Conservation (phyloP, 2,797 vertebrate species). For the Capromys pilorides region DNA sequence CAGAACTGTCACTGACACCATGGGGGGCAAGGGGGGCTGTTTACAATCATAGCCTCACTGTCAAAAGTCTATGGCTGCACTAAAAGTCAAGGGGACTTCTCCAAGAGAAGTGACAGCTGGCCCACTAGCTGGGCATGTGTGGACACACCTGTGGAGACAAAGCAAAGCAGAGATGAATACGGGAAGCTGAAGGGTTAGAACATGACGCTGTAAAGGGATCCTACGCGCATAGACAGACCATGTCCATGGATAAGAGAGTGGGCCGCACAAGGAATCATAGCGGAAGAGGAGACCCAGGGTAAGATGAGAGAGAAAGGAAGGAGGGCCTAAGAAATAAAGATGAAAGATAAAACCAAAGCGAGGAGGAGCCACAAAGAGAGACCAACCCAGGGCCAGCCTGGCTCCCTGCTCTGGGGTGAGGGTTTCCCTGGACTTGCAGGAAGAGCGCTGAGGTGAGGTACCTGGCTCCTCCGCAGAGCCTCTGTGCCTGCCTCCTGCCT, state of each 20-base stretch:
- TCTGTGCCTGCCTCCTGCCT: no score
- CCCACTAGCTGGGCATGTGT: no score
- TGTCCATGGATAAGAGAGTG: neutral
- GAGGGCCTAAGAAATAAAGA: neutral
- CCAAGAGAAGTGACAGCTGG: neutral
- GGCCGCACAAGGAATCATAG: neutral
- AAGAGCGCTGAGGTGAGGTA: neutral
- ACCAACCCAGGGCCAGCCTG: slow-evolving; percentile 59
- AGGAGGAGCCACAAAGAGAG: neutral
- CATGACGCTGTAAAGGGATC: neutral
- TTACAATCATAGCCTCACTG: neutral
- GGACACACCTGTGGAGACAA: neutral
- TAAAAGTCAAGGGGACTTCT: neutral
- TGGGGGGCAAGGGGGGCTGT: neutral
- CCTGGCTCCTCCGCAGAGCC: no score
- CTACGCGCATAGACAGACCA: fast-evolving
- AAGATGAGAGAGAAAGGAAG: neutral
- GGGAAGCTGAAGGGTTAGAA: neutral
- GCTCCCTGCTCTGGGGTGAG: slow-evolving; percentile 64
- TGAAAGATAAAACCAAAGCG: neutral
- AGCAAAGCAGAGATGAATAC: neutral
- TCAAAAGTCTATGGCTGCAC: neutral
- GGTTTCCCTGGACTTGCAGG: slow-evolving; percentile 75
- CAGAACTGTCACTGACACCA: neutral
- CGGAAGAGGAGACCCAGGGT: neutral